Evolutionary conservation across 1,140 invertebrate genomes (phyloP).

Genomic region (Drosophila repleta): DNA sequence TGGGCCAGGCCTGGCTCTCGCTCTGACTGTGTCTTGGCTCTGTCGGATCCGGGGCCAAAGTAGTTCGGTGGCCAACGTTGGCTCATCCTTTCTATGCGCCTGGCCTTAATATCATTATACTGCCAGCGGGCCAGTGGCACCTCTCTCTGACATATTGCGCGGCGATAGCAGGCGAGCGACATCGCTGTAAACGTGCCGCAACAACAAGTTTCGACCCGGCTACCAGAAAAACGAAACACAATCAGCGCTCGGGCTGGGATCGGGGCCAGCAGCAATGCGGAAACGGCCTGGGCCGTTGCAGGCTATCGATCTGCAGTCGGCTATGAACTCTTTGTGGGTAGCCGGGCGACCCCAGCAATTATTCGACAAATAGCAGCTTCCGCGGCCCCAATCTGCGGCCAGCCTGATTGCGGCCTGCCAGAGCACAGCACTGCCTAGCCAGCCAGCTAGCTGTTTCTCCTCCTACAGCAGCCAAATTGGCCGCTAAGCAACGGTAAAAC

Average conservation of each 20-base stretch:
- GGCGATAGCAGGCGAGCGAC: conserved; percentile 19
- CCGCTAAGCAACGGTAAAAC: conserved; percentile 61
- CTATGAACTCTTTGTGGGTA: conserved; percentile 18
- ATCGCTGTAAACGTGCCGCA: conserved; percentile 36
- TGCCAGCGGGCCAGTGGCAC: conserved; percentile 53
- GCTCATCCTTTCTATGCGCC: conserved; percentile 12
- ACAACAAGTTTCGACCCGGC: conserved; percentile 23
- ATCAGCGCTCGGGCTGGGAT: not conserved
- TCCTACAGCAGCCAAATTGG: conserved; percentile 5
- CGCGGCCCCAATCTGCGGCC: conserved; percentile 51
- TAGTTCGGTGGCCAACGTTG: conserved; percentile 52
- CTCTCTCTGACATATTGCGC: conserved; percentile 60
- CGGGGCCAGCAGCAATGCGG: conserved; percentile 41
- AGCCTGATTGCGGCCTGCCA: conserved; percentile 64
- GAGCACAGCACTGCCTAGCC: not conserved
- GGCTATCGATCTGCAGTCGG: conserved; percentile 28
- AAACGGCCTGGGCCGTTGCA: conserved; percentile 17
- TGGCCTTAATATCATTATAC: conserved; percentile 61
- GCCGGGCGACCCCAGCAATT: conserved; percentile 55
- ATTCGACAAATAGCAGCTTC: conserved; percentile 78
- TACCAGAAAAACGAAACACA: conserved; percentile 5
- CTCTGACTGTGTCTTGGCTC: conserved; percentile 7
- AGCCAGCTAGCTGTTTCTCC: not conserved
- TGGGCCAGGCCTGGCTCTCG: not conserved
- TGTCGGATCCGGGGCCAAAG: conserved; percentile 38